Evolutionary conservation across 2,113 vertebrate genomes (phyloP), one percentile per base, ranked within the genome.

Genomic region (Forbesichthys agassizii): DNA sequence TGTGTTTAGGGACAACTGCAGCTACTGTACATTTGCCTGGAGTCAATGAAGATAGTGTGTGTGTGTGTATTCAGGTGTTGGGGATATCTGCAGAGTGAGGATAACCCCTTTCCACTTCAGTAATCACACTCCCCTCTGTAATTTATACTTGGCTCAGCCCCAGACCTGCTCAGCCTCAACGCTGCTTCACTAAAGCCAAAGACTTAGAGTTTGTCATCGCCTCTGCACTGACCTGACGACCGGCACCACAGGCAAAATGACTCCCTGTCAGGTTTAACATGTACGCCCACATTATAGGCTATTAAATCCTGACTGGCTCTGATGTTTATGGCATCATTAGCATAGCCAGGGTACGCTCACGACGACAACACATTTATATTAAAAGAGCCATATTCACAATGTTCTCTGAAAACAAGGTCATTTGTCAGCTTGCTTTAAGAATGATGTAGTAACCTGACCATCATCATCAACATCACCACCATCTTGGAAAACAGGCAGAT

Each of bases 71-170:
- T 14, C 33, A 20, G 46, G 18, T 63, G n/a, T 75, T 9, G 4
- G 42, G 5, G 36, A 11, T 59, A 73, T 80, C 62, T 77, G 73
- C 66, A 61, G 49, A 63, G 36, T 33, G 68, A 75, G 75, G 78
- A 77, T 79, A 76, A 80, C 64, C 83, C 78, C 61, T 47, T 78
- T 71, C 53, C 72, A 36, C 64, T 64, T 73, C 84, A 68, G 80
- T 86, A 84, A 88, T 80, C 78, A 82, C 73, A 69, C 74, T 83
- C 77, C 73, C 80, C 2, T 86, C 83, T 80, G 79, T 81, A 85
- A 79, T 82, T 90, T 84, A 80, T 66, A 75, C 84, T 84, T 84
- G 84, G 84, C 84, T 70, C 68, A 8, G 71, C 66, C 78, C 80
- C 83, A 73, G 77, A 74, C 69, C 66, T 10, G 71, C 75, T 79